Conservation (phyloP, 2,797 vertebrate species). For the Thripadectes ignobilis region DNA sequence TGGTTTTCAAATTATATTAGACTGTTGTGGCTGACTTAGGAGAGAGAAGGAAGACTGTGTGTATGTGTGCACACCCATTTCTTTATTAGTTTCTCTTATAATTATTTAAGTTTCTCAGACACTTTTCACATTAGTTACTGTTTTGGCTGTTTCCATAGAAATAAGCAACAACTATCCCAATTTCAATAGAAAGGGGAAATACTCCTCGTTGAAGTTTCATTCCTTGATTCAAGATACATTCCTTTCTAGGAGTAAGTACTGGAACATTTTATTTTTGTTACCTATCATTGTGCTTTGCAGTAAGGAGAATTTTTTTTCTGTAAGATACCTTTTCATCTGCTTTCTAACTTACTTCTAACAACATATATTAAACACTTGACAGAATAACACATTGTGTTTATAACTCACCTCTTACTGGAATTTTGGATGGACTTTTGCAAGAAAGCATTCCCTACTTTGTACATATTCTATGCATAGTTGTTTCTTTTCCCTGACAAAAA, state of each 20-base stretch:
- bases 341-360: slow-evolving; percentile 7
- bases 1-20: neutral
- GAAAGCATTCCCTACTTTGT: neutral
- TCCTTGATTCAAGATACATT: neutral
- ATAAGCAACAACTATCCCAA: neutral
- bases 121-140: no score
- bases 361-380: neutral
- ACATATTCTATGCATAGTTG: neutral
- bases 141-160: neutral
- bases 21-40: neutral
- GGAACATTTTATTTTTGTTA: neutral
- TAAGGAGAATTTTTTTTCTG: neutral
- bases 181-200: neutral
- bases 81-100: neutral
- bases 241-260: neutral
- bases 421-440: neutral
- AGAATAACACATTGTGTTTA: neutral
- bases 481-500: neutral
- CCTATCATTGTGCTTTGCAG: neutral
- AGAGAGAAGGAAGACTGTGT: neutral
- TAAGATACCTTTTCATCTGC: neutral
- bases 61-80: neutral
- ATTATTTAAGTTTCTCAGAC: neutral
- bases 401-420: neutral
- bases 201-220: neutral